These are phyloP conservation scores for Pseudomyrmex flavicornis DNA, from an alignment of 1,140 invertebrate species.

Conservation along the genomic window DNA sequence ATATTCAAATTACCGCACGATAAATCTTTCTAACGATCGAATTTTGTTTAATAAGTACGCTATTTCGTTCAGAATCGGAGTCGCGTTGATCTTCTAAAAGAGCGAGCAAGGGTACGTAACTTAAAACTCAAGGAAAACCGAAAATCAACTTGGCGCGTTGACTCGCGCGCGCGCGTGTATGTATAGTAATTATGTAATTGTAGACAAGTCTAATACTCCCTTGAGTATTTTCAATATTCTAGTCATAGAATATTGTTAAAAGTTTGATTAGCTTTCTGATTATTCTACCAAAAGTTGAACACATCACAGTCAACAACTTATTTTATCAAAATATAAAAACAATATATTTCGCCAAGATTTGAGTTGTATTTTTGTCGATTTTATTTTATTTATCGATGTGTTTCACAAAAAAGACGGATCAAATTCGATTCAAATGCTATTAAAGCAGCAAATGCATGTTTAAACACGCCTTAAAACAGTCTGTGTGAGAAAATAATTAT, in stretches of 20 bases:
- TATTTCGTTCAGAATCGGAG: neutral
- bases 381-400: neutral
- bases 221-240: too few species aligned
- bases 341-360: neutral
- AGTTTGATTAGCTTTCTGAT: too few species aligned
- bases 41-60: too few species aligned
- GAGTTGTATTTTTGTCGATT: neutral
- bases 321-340: too few species aligned
- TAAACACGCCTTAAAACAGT: too few species aligned
- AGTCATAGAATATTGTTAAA: too few species aligned
- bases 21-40: too few species aligned
- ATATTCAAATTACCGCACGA: too few species aligned
- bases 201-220: too few species aligned
- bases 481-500: too few species aligned
- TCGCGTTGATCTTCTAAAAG: neutral
- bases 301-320: too few species aligned
- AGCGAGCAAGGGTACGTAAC: constrained; percentile 28
- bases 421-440: neutral
- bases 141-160: constrained; percentile 49
- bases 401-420: neutral
- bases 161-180: neutral
- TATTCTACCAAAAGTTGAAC: too few species aligned
- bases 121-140: neutral
- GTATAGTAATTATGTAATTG: constrained; percentile 14
- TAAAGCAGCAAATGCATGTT: constrained; percentile 6